Percentiles rank a stretch among this genome's conserved stretches.
Evolutionary conservation across 2,797 vertebrate species (phyloP).

Genomic region (Zalophus californianus): DNA sequence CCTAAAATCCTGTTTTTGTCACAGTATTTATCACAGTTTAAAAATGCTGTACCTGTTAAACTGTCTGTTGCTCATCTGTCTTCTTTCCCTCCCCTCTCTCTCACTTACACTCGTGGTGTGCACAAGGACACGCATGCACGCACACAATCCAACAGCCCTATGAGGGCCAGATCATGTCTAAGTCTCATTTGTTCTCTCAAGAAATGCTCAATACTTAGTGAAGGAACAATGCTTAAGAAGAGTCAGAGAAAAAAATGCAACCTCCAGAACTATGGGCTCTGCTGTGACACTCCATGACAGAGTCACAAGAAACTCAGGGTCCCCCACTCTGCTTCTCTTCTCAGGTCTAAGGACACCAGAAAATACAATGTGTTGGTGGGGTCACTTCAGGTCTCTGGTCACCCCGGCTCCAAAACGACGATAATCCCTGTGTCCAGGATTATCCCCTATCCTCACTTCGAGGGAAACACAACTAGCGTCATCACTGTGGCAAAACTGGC

Average conservation of each 20-base stretch:
- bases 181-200: not conserved
- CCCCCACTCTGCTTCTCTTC: not conserved
- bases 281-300: not conserved
- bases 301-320: not conserved
- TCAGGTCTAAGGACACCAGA: not conserved
- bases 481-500: not conserved
- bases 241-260: not conserved
- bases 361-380: not conserved
- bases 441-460: not conserved
- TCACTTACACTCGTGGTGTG: accelerated
- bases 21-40: not conserved
- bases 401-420: not conserved
- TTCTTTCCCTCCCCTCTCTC: not conserved
- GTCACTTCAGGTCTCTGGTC: not conserved
- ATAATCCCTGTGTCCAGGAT: not conserved
- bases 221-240: not conserved
- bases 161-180: not conserved
- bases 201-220: not conserved
- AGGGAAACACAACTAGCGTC: not conserved
- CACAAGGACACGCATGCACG: not conserved
- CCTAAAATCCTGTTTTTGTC: not conserved
- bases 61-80: not conserved
- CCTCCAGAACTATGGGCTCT: not conserved
- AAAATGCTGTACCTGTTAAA: not conserved
- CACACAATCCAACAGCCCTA: not conserved